A percentile compares a stretch with the other conserved stretches of the same genome.
phyloP scores from a whole-genome alignment of 2,113 vertebrate genomes.

The Callionymus lyra region DNA sequence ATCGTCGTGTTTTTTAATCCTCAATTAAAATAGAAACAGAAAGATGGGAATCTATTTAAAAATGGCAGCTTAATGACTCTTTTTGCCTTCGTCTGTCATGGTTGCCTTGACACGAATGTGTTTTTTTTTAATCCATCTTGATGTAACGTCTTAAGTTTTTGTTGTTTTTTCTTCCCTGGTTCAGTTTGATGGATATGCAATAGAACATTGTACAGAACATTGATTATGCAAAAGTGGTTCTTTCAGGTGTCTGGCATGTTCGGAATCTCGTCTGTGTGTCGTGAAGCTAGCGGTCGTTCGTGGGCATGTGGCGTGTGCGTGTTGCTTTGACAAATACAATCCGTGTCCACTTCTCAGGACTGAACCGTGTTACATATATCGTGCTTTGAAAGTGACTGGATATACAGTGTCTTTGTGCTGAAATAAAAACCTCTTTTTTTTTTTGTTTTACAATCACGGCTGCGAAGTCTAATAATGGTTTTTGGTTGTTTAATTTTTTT shows the following conservation, averaged over 20 bases:
- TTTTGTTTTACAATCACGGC: conserved; percentile 33
- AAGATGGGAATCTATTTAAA: too few relatives aligned
- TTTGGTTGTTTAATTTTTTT: too few relatives aligned
- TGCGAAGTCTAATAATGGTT: not conserved
- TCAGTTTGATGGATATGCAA: conserved; percentile 42
- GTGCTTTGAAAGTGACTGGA: conserved; percentile 39
- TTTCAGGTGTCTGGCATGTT: conserved; percentile 48
- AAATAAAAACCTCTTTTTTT: conserved; percentile 40
- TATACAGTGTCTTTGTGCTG: conserved; percentile 43
- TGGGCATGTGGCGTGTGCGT: conserved; percentile 29
- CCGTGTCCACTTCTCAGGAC: conserved; percentile 30
- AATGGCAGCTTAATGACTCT: conserved; percentile 33
- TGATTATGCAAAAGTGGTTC: conserved; percentile 54
- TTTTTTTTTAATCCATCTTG: conserved; percentile 15
- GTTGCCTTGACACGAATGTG: conserved; percentile 41
- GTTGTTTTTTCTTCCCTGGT: not conserved
- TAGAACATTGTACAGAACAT: conserved; percentile 45
- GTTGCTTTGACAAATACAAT: conserved; percentile 31
- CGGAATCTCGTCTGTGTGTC: conserved; percentile 38
- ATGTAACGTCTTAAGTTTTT: not conserved
- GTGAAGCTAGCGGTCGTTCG: conserved; percentile 38
- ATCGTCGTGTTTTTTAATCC: conserved; percentile 14
- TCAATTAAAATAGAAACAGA: not conserved
- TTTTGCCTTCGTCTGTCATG: conserved; percentile 23
- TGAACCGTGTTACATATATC: conserved; percentile 23